phyloP scores from a whole-genome alignment of 1,140 invertebrate species.

The Penaeus vannamei region DNA sequence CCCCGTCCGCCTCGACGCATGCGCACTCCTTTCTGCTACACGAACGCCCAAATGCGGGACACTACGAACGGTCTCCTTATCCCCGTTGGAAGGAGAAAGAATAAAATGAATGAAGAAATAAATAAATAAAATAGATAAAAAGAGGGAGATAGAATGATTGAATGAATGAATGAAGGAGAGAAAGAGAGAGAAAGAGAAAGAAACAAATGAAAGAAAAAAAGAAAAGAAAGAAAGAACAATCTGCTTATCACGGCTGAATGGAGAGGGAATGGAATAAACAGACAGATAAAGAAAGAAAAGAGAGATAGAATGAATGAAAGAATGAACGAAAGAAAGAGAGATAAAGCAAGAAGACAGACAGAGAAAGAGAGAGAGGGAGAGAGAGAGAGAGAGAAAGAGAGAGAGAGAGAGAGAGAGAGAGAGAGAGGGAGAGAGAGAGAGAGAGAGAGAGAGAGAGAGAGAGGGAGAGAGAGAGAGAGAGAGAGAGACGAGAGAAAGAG shows the following conservation, averaged over 20 bases:
- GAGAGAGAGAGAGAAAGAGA: constrained; percentile 24
- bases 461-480: neutral
- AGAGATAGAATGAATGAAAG: neutral
- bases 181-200: constrained; percentile 9
- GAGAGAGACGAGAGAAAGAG: neutral
- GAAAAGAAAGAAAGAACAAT: neutral
- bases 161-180: constrained; percentile 4
- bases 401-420: neutral
- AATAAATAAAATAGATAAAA: neutral
- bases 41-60: no score
- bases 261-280: no score
- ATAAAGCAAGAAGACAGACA: neutral
- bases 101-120: neutral
- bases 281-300: no score
- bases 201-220: neutral
- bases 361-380: neutral
- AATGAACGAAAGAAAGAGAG: neutral
- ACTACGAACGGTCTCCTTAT: no score
- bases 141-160: neutral
- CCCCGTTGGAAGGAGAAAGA: neutral
- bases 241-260: no score
- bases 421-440: neutral
- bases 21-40: no score
- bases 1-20: no score
- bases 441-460: neutral